These are phyloP conservation scores for Coregonus suidteri DNA, from an alignment of 2,797 vertebrate genomes.

Conservation along the genomic window DNA sequence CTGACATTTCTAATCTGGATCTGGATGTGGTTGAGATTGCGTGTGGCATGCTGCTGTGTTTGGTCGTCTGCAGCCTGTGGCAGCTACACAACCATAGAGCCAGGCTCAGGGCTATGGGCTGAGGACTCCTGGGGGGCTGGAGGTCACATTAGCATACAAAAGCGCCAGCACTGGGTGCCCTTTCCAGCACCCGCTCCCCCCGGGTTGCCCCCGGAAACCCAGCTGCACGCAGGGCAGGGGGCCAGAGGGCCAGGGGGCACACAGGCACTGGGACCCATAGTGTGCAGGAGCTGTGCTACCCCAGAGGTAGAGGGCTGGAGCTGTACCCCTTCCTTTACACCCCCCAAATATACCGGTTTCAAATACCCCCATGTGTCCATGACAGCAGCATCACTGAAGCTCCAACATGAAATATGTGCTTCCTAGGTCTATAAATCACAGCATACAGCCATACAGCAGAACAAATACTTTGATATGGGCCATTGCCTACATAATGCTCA, in stretches of 20 bases:
- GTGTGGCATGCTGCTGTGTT: slow-evolving; percentile 24
- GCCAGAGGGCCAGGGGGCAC: slow-evolving; percentile 58
- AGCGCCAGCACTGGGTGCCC: slow-evolving; percentile 73
- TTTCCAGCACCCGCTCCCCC: slow-evolving; percentile 70
- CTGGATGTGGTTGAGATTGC: slow-evolving; percentile 36
- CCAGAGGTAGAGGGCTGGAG: slow-evolving; percentile 22
- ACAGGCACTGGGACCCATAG: not conserved
- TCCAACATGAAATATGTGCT: slow-evolving; percentile 74
- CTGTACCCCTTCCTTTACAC: slow-evolving; percentile 41
- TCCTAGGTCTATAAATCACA: slow-evolving; percentile 71
- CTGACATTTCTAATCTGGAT: slow-evolving; percentile 74
- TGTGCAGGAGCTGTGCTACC: slow-evolving; percentile 22
- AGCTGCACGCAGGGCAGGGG: slow-evolving; percentile 53
- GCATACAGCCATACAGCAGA: slow-evolving; percentile 75
- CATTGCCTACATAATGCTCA: slow-evolving; percentile 2
- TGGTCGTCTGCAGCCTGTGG: slow-evolving; percentile 29
- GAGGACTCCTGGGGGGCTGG: slow-evolving; percentile 72
- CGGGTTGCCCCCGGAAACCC: not conserved
- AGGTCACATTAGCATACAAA: slow-evolving; percentile 89
- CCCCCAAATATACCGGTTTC: slow-evolving; percentile 39
- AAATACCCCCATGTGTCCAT: slow-evolving; percentile 50
- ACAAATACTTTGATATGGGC: slow-evolving; percentile 69
- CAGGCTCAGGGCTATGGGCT: slow-evolving; percentile 39
- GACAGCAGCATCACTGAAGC: slow-evolving; percentile 70
- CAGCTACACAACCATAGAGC: slow-evolving; percentile 41